These are phyloP conservation scores for Lagria hirta DNA, from an alignment of 2,888 invertebrate species.

Conservation along the genomic window DNA sequence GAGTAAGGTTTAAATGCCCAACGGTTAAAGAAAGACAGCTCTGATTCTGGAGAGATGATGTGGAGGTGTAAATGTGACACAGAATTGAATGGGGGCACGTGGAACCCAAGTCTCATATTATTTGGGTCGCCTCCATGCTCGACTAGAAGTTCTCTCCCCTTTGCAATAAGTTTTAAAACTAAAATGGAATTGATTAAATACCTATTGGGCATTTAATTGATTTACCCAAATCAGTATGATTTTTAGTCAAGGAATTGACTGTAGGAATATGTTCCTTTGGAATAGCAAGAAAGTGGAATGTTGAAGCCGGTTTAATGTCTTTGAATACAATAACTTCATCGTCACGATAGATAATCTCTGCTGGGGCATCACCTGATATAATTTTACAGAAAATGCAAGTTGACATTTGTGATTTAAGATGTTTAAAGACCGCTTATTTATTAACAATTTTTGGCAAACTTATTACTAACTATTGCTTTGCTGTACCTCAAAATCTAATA, in stretches of 20 bases:
- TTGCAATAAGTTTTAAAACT: constrained; percentile 70
- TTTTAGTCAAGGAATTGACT: constrained; percentile 65
- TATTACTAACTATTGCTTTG: background rate
- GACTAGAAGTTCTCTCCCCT: constrained; percentile 57
- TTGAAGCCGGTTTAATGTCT: constrained; percentile 80
- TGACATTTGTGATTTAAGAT: constrained; percentile 28
- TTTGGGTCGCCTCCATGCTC: constrained; percentile 54
- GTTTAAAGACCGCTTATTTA: background rate
- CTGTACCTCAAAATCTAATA: no score
- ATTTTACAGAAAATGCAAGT: constrained; percentile 78
- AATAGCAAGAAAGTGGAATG: constrained; percentile 76
- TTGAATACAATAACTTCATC: constrained; percentile 76
- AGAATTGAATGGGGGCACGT: constrained; percentile 88
- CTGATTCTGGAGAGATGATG: constrained; percentile 74
- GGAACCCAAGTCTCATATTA: constrained; percentile 71
- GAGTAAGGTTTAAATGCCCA: constrained; percentile 72
- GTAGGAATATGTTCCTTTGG: constrained; percentile 77
- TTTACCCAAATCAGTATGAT: constrained; percentile 73
- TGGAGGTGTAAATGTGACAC: constrained; percentile 85
- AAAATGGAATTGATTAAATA: constrained; percentile 31
- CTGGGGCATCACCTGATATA: constrained; percentile 60
- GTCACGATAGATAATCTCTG: constrained; percentile 69
- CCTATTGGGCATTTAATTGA: no score
- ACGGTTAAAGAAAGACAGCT: constrained; percentile 68
- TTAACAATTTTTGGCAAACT: constrained; percentile 3